Conservation (phyloP, 37 sponge, comb jelly and placozoan genomes). For the Tethya wilhelma region DNA sequence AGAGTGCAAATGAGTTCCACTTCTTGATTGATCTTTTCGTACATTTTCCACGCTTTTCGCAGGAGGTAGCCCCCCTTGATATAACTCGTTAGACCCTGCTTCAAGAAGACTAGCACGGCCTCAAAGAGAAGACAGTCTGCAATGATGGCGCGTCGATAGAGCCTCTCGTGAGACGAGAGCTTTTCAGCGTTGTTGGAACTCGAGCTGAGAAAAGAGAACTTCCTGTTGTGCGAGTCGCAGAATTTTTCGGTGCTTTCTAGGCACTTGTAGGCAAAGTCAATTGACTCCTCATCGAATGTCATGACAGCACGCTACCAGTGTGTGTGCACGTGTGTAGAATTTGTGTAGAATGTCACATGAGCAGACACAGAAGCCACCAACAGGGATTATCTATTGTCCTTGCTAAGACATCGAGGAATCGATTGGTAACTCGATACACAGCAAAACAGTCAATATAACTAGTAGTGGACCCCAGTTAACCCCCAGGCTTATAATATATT, state of each 20-base stretch:
- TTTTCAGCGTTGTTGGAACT: neutral
- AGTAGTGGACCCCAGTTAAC: no score
- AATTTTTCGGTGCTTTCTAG: slow-evolving; percentile 76
- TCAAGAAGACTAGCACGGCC: slow-evolving; percentile 77
- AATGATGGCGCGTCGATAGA: slow-evolving; percentile 54
- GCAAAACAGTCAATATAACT: no score
- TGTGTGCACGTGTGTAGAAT: slow-evolving; percentile 32
- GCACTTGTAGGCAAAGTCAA: slow-evolving; percentile 77
- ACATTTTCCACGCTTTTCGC: slow-evolving; percentile 90
- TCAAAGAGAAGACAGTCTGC: slow-evolving; percentile 90
- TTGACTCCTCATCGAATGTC: slow-evolving; percentile 84
- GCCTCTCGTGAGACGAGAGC: slow-evolving; percentile 58
- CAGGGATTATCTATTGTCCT: no score
- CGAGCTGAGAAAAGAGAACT: slow-evolving; percentile 12
- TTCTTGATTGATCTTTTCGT: slow-evolving; percentile 71
- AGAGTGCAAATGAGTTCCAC: slow-evolving; percentile 67
- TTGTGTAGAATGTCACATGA: neutral
- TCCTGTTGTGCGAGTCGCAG: slow-evolving; percentile 32
- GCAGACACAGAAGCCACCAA: neutral
- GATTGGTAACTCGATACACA: no score
- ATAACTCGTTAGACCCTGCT: slow-evolving; percentile 84
- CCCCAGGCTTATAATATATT: no score
- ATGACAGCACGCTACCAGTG: slow-evolving; percentile 75
- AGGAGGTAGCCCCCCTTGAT: slow-evolving; percentile 90
- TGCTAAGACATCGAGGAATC: no score